Evolutionary conservation across 2,113 vertebrate genomes (phyloP).

Genomic region (Aythya baeri): DNA sequence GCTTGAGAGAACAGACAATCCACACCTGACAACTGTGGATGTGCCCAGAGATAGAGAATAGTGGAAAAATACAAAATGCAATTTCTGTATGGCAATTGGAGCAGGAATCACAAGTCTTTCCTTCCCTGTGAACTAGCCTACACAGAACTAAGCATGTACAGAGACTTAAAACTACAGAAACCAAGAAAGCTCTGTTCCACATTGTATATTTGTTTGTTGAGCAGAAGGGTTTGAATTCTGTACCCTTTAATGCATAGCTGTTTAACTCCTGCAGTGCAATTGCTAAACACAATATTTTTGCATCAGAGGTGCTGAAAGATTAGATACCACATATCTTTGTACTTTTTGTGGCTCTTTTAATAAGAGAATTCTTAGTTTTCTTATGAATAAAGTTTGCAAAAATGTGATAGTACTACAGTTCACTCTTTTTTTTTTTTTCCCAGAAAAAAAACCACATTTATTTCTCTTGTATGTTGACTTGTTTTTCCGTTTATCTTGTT

Average conservation of each 20-base stretch:
- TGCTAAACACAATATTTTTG: neutral
- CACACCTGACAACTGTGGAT: neutral
- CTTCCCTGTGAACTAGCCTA: neutral
- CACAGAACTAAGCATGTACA: neutral
- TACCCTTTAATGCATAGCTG: neutral
- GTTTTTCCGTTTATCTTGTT: neutral
- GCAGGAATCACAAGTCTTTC: neutral
- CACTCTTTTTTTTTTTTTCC: neutral
- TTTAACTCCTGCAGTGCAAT: neutral
- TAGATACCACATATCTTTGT: neutral
- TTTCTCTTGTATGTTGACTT: neutral
- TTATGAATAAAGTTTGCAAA: neutral
- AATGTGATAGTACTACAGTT: neutral
- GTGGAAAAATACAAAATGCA: neutral
- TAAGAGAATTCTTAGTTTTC: neutral
- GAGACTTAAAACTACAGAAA: neutral
- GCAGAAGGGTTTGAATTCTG: neutral
- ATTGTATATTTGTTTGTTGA: neutral
- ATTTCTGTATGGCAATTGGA: neutral
- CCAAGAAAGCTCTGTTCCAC: neutral
- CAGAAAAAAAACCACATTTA: neutral
- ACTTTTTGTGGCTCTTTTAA: neutral
- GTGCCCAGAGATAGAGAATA: neutral
- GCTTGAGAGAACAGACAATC: neutral
- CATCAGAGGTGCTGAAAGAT: neutral